Evolutionary conservation across 2,888 invertebrate species (phyloP), one percentile per base, ranked within the genome.

Genomic region (Epistrophe eligans): DNA sequence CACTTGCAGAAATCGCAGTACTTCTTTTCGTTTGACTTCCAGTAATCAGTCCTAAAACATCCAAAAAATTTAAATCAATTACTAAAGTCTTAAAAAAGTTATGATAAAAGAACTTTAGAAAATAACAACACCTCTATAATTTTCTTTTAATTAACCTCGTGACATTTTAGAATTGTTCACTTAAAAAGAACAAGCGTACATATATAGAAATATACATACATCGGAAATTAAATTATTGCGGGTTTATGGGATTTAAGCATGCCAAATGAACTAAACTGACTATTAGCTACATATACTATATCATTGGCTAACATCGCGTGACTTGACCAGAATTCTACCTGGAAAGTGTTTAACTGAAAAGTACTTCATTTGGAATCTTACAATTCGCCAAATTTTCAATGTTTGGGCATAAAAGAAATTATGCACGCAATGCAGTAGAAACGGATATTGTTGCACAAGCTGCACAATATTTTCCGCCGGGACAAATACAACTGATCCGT

Each of bases 1-100:
- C 99, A 99, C 93, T 99, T 99, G 93, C 99, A 99, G 93, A 98
- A 98, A 89, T 99, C 98, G 92, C 99, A 99, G 93, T 96, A 99
- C 93, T 99, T 99, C 88, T 97, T 95, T 0, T 97, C 97, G 91
- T 98, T 97, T 32, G 99, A 99, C 92, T 98, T 98, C 99, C 99
- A 99, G 92, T 97, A 98, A 90, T 98, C 98, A 4, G 98, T 96
- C 98, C 98, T 98, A 92, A 64, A 94, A 79, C 66, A 79, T 73
- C 38, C 32, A 74, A 58, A 24, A 62, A 73, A 73, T 70, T 40
- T 9, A 0, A 62, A 57, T 45, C 48, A 48, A 81, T 24, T 57
- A 17, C 4, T 6, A 24, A 32, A 64, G 38, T 62, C 1, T 73
- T 40, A 40, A 24, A 62, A n/a, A 19, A 19, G 13, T 17, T 9